These are phyloP conservation scores for Spisula subtruncata DNA, from an alignment of 2,888 invertebrate species.

Conservation along the genomic window DNA sequence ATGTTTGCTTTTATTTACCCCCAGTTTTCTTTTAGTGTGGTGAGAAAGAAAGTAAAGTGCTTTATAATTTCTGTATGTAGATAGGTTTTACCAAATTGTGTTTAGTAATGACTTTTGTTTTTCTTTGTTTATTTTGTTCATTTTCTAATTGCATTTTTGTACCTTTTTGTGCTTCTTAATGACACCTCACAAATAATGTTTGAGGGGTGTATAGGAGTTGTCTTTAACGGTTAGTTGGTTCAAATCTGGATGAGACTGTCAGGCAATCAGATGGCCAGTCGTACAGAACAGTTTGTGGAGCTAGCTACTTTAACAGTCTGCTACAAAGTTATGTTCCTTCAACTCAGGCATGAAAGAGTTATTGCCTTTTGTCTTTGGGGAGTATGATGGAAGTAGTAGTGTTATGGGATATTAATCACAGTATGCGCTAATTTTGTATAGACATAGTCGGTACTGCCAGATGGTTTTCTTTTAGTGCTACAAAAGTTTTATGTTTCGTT, in stretches of 20 bases:
- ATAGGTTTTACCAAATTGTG: constrained; percentile 20
- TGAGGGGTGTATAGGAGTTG: too few relatives aligned
- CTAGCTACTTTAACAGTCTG: too few relatives aligned
- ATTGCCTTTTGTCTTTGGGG: too few relatives aligned
- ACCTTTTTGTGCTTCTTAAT: constrained; percentile 3
- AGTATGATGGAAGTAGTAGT: too few relatives aligned
- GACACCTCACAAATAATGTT: too few relatives aligned
- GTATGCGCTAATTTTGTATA: not conserved
- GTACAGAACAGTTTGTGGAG: too few relatives aligned
- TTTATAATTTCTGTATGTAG: constrained; percentile 1
- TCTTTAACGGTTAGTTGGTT: too few relatives aligned
- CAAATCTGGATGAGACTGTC: too few relatives aligned
- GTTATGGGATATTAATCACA: too few relatives aligned
- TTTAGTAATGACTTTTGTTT: not conserved
- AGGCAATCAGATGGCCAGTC: too few relatives aligned
- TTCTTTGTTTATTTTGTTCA: not conserved
- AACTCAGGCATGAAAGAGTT: too few relatives aligned
- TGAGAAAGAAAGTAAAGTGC: not conserved
- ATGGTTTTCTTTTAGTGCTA: not conserved
- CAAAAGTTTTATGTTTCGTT: constrained; percentile 13
- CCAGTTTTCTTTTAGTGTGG: not conserved
- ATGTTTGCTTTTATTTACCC: not conserved
- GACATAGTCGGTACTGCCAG: not conserved
- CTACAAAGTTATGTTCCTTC: too few relatives aligned
- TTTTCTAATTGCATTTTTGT: not conserved